A percentile compares a stretch with the other conserved stretches of the same genome.
Conservation (phyloP, 2,888 invertebrate genomes). For the Tortrix viridana region DNA sequence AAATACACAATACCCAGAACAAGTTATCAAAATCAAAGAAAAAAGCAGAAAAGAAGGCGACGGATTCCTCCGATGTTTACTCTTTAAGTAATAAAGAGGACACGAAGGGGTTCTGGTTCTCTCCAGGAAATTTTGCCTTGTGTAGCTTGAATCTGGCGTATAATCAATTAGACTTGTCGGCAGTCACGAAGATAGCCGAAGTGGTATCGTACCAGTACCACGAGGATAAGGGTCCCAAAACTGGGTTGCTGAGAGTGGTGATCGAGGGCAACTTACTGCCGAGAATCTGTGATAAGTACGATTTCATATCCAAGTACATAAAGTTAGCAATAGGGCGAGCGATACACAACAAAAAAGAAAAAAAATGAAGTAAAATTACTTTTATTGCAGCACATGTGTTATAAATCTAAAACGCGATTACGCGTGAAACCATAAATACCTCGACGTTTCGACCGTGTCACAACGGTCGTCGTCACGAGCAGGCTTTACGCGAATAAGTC, state of each 20-base stretch:
- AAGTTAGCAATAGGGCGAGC: constrained; percentile 24
- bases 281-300: constrained; percentile 46
- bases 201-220: constrained; percentile 55
- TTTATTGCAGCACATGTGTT: too few relatives aligned
- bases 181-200: constrained; percentile 48
- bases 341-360: too few relatives aligned
- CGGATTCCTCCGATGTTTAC: too few relatives aligned
- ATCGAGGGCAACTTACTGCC: constrained; percentile 59
- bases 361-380: too few relatives aligned
- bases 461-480: too few relatives aligned
- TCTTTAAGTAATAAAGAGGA: constrained; percentile 31
- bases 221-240: constrained; percentile 32
- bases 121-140: constrained; percentile 56
- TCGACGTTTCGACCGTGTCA: too few relatives aligned
- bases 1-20: too few relatives aligned
- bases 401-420: too few relatives aligned
- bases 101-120: constrained; percentile 43
- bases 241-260: constrained; percentile 55
- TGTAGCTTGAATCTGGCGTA: constrained; percentile 62
- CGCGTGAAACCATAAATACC: too few relatives aligned
- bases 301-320: constrained; percentile 47
- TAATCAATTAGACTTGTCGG: constrained; percentile 51
- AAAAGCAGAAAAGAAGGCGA: too few relatives aligned
- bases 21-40: too few relatives aligned
- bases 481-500: too few relatives aligned